These are phyloP conservation scores for Argyrosomus japonicus DNA, from an alignment of 2,113 vertebrate genomes.

Conservation along the genomic window DNA sequence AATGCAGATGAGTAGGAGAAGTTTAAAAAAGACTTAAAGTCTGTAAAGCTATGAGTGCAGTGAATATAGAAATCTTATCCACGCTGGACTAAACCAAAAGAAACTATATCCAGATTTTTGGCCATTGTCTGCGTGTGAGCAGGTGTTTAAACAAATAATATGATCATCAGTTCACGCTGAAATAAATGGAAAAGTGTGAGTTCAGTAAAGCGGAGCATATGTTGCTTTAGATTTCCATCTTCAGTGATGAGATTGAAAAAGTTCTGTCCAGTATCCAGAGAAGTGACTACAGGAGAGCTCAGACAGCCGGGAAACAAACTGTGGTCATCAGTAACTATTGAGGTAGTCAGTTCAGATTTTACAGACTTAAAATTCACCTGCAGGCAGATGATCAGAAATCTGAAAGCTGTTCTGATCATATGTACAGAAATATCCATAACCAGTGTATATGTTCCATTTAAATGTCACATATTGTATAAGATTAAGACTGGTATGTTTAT, in stretches of 20 bases:
- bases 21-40: not conserved
- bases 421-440: no score
- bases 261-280: not conserved
- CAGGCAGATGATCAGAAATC: not conserved
- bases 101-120: not conserved
- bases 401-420: not conserved
- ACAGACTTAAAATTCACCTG: not conserved
- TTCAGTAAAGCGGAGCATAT: not conserved
- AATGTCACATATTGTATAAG: not conserved
- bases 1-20: constrained; percentile 3
- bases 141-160: not conserved
- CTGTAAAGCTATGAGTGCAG: not conserved
- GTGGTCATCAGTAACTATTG: not conserved
- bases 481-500: not conserved
- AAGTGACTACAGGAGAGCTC: not conserved
- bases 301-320: not conserved
- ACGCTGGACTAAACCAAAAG: not conserved
- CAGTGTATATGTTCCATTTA: not conserved
- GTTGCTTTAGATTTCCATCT: not conserved
- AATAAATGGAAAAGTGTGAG: not conserved
- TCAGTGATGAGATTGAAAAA: not conserved
- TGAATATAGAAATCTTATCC: not conserved
- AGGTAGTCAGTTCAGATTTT: not conserved
- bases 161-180: not conserved
- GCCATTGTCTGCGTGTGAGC: not conserved